Conservation (phyloP, 2,113 vertebrate species). For the Xiphophorus couchianus region DNA sequence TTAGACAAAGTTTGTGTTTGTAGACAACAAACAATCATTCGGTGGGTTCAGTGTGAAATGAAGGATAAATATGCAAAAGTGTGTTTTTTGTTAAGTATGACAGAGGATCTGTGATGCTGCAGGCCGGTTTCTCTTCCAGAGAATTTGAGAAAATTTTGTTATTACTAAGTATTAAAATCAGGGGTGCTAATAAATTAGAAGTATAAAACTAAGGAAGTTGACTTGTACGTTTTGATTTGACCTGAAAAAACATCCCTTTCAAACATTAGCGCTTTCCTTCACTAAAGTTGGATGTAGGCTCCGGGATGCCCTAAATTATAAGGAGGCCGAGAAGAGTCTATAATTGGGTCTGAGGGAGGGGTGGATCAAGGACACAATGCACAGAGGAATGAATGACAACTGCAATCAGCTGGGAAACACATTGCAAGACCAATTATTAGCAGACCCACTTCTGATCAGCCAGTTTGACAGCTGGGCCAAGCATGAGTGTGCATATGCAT, state of each 20-base stretch:
- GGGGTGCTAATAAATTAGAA: not conserved
- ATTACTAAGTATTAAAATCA: not conserved
- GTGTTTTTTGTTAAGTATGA: too few species aligned
- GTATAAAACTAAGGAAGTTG: not conserved
- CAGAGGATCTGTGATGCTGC: too few species aligned
- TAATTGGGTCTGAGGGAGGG: slow-evolving; percentile 72
- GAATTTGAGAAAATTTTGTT: too few species aligned
- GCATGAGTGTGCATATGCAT: slow-evolving; percentile 31
- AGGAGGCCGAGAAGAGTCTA: slow-evolving; percentile 76
- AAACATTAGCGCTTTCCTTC: slow-evolving; percentile 55
- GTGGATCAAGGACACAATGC: slow-evolving; percentile 74
- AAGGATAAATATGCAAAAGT: too few species aligned
- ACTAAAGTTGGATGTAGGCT: slow-evolving; percentile 75
- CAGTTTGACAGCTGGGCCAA: slow-evolving; percentile 31
- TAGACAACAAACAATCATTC: too few species aligned
- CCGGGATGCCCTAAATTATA: slow-evolving; percentile 80
- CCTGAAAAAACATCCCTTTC: not conserved
- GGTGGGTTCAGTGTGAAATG: too few species aligned
- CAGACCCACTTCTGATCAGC: slow-evolving; percentile 54
- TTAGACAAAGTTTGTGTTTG: too few species aligned
- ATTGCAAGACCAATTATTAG: slow-evolving; percentile 52
- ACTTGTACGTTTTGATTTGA: not conserved
- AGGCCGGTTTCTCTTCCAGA: too few species aligned
- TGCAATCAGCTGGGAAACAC: slow-evolving; percentile 62
- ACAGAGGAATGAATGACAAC: slow-evolving; percentile 69